Evolutionary conservation across 2,113 vertebrate genomes (phyloP), one percentile per base, ranked within the genome.

Genomic region (Siniperca knerii): DNA sequence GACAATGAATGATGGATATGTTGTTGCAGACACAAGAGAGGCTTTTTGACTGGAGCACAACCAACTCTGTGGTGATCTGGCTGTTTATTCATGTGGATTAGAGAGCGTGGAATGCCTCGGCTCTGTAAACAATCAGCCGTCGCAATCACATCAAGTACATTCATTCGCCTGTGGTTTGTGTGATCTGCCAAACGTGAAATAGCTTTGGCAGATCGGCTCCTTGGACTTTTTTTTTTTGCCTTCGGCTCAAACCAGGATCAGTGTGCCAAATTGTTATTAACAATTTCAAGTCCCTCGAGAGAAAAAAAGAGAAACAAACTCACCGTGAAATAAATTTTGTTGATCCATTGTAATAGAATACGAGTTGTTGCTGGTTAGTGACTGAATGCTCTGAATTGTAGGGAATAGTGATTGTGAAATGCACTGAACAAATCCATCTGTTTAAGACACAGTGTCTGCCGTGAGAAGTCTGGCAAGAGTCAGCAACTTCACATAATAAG

Each of bases 41-140:
- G 16, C 52, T 72, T 72, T 88, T 70, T 54, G 35, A 79, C 75
- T 90, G 89, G 87, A 89, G 55, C 42, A 1, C n/a, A 4, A 86
- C 73, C 80, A 90, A 66, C 52, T 88, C 81, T 85, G 83, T 80
- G 90, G 86, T 61, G 67, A 87, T 86, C 79, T 80, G 60, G 85
- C 82, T 79, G 77, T 86, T 92, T 87, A 70, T 89, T 77, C 84
- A 68, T 83, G 84, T 83, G 92, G 77, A 93, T 92, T 89, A 87
- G 79, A 92, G 79, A 77, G 67, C 10, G 72, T 64, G 90, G 87
- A 93, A 93, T 87, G 90, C 79, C 79, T 79, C 40, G 10, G 73
- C 87, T 94, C 90, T 92, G 86, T 92, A 95, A 93, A 95, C 92
- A 94, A 88, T 91, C 91, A 90, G 82, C 76, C 73, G 37, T 89